These are phyloP conservation scores for Tinea trinotella DNA, from an alignment of 2,888 invertebrate genomes.

Conservation along the genomic window DNA sequence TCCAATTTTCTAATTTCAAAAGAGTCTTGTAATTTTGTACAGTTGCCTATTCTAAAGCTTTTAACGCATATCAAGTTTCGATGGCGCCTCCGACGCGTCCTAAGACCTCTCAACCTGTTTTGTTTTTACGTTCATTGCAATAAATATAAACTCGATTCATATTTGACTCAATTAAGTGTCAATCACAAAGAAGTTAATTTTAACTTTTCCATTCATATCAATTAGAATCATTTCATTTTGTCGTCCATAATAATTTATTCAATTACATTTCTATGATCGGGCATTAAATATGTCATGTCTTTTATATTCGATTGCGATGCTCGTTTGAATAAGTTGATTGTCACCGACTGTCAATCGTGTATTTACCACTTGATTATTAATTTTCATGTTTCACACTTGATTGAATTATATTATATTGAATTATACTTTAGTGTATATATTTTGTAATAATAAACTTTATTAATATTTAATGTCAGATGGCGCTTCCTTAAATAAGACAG, in stretches of 20 bases:
- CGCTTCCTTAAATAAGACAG: not conserved
- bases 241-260: conserved; percentile 5
- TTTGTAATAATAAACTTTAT: not conserved
- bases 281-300: conserved; percentile 4
- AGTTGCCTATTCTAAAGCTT: not conserved
- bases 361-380: conserved; percentile 34
- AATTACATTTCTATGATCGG: conserved; percentile 9
- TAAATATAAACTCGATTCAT: not conserved
- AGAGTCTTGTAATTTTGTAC: too few relatives aligned
- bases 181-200: not conserved
- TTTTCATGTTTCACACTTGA: conserved; percentile 35
- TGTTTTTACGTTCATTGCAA: not conserved
- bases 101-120: not conserved
- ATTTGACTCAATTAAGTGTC: not conserved
- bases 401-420: conserved; percentile 32
- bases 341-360: conserved; percentile 32
- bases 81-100: not conserved
- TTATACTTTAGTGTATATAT: not conserved
- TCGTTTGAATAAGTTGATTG: conserved; percentile 32
- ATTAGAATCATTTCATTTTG: conserved; percentile 14
- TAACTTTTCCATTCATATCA: conserved; percentile 1
- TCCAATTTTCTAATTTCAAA: too few relatives aligned
- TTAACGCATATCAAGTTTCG: not conserved
- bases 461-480: too few relatives aligned
- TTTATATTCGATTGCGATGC: conserved; percentile 12